These are phyloP conservation scores for Drosophila malerkotliana DNA, from an alignment of 1,140 invertebrate genomes.

Conservation along the genomic window DNA sequence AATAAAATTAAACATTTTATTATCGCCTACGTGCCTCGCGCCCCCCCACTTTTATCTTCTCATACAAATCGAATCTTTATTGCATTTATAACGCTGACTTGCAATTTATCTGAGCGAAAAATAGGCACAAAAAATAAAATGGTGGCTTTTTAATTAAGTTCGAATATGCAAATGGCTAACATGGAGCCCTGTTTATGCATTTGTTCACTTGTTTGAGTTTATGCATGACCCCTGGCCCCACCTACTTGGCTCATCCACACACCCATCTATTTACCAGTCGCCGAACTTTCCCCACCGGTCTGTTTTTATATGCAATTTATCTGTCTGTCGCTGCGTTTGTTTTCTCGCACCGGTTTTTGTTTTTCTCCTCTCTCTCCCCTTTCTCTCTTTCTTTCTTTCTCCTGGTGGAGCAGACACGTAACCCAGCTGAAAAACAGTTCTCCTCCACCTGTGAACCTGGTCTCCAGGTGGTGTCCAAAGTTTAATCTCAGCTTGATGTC, in stretches of 20 bases:
- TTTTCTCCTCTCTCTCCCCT: conserved; percentile 7
- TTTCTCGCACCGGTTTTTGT: conserved; percentile 56
- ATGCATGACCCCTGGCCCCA: conserved; percentile 42
- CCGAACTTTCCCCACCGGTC: conserved; percentile 68
- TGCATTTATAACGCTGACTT: conserved; percentile 47
- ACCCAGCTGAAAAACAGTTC: conserved; percentile 10
- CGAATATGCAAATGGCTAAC: conserved; percentile 30
- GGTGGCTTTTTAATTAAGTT: conserved; percentile 14
- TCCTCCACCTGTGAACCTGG: conserved; percentile 23
- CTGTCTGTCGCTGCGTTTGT: conserved; percentile 40
- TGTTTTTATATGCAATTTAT: conserved; percentile 69
- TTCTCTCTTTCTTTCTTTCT: neutral
- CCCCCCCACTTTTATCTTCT: conserved; percentile 12
- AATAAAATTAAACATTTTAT: conserved; percentile 30
- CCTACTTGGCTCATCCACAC: conserved; percentile 9
- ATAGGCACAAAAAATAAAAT: conserved; percentile 23
- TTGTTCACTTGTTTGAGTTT: conserved; percentile 50
- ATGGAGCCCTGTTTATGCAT: conserved; percentile 50
- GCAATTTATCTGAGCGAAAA: conserved; percentile 24
- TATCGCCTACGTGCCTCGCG: neutral
- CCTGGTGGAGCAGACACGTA: conserved; percentile 29
- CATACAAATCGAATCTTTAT: conserved; percentile 14
- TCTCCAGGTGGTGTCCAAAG: conserved; percentile 53
- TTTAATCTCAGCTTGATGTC: conserved; percentile 45
- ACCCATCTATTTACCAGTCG: conserved; percentile 20